These are phyloP conservation scores for Hippopotamus amphibius DNA, from an alignment of 2,113 vertebrate genomes.

Conservation along the genomic window DNA sequence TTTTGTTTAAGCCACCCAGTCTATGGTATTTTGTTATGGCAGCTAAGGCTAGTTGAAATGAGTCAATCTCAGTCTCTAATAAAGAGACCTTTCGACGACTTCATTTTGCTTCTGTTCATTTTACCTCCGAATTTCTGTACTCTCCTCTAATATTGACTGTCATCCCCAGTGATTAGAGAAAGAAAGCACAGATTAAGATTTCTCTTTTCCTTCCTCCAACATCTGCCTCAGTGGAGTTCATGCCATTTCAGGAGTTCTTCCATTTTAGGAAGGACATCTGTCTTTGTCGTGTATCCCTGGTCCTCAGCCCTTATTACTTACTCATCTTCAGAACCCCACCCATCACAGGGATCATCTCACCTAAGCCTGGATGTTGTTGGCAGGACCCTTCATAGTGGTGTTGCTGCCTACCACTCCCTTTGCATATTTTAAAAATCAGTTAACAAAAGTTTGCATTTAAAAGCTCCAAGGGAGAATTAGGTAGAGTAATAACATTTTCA, in stretches of 20 bases:
- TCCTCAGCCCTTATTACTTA: slow-evolving; percentile 38
- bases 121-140: slow-evolving; percentile 14
- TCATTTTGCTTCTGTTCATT: slow-evolving; percentile 35
- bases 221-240: slow-evolving; percentile 62
- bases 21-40: neutral
- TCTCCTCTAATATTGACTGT: neutral
- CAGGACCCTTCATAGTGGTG: neutral
- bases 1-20: neutral
- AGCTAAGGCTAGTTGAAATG: neutral
- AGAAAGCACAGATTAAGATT: slow-evolving; percentile 24
- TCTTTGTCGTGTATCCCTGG: neutral
- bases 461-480: slow-evolving; percentile 76
- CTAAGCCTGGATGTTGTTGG: neutral
- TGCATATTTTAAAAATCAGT: slow-evolving; percentile 58
- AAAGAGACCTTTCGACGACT: neutral
- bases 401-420: neutral
- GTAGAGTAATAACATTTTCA: slow-evolving; percentile 79
- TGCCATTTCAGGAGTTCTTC: slow-evolving; percentile 60
- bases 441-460: slow-evolving; percentile 70
- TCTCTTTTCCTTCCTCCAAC: slow-evolving; percentile 1
- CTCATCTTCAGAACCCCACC: neutral
- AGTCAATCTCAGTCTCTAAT: neutral
- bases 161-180: slow-evolving; percentile 6
- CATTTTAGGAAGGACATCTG: slow-evolving; percentile 58
- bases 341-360: neutral